Evolutionary conservation across 2,113 vertebrate genomes (phyloP), one percentile per base, ranked within the genome.

Genomic region (Pithys albifrons): DNA sequence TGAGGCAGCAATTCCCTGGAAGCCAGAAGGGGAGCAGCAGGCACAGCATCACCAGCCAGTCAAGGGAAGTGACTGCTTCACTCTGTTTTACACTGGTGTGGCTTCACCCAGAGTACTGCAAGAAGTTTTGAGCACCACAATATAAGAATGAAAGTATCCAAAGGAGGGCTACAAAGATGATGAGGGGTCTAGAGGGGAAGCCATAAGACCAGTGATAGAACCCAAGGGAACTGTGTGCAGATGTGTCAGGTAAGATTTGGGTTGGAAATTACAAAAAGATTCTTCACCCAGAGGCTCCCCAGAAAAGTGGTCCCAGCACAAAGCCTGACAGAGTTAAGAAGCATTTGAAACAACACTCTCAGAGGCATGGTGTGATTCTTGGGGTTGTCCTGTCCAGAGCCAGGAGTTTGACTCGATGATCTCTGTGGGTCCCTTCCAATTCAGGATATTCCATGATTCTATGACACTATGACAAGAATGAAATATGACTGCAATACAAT

Each of bases 361-460:
- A 64, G 27, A 64, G 27, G 49, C 6, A 35, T 35, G 35, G 14
- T 35, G 23, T 35, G n/a, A 35, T 59, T 76, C 35, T 76, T 77
- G 79, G 25, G 14, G 4, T 41, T 70, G 18, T 64, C 35, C 55
- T 76, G 29, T 57, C 12, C 22, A 23, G 43, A 57, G 22, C 5
- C 18, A 28, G 41, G 31, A 62, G 14, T 2, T 70, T 71, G 20
- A 62, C 11, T 70, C 22, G 12, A 4, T 77, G 55, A 49, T 76
- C 18, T 14, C 14, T 35, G 35, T 57, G 31, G 0, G 0, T 57
- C 9, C 1, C 0, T 55, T 64, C 35, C 22, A 64, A 4, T 31
- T 57, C 57, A 37, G 49, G 35, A 24, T 55, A 14, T 37, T 70
- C 19, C 51, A 28, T 59, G 33, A 52, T 66, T 74, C 41, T 80